Evolutionary conservation across 35 echinoderm and acorn worm genomes (phyloP), one percentile per base, ranked within the genome.

Genomic region (Anneissia japonica): DNA sequence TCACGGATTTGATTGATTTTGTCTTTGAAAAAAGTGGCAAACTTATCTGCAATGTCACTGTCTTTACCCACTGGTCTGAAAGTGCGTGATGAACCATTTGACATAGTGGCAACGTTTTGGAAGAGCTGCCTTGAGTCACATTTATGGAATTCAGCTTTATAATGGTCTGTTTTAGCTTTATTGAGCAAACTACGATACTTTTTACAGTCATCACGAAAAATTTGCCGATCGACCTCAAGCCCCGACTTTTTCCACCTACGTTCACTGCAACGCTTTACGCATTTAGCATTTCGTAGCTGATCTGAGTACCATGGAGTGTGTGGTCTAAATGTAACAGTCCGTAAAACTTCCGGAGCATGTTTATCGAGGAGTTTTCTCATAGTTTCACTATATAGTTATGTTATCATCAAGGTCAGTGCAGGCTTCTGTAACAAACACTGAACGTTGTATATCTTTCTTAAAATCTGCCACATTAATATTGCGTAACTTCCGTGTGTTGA

Each of bases 251-350:
- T n/a, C n/a, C n/a, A n/a, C n/a, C n/a, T n/a, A n/a, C 89, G 74
- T 81, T 91, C 89, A 74, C 33, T 19, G 1, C 16, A 56, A 33
- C 89, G 79, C 77, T 87, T 81, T 39, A 30, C 39, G 29, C 81
- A 72, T 39, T 92, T 92, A 32, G 35, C 77, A 4, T 83, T 35
- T 9, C 74, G 85, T 26, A 92, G 56, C 1, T 10, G 31, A 6
- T 92, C 90, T 43, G 55, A 31, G 75, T 86, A 91, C 90, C 84
- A 91, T 3, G 76, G 90, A 35, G 84, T n/a, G 73, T 91, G 83
- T 19, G 79, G 76, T 39, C 90, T 32, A 29, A 91, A 75, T 28
- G 84, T 91, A 11, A 92, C 74, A 21, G 36, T 89, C n/a, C 85
- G 26, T 13, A 64, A 45, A 31, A 34, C 39, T 30, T 29, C 39